These are phyloP conservation scores for Cephalopterus ornatus DNA, from an alignment of 2,113 vertebrate species.

Conservation along the genomic window DNA sequence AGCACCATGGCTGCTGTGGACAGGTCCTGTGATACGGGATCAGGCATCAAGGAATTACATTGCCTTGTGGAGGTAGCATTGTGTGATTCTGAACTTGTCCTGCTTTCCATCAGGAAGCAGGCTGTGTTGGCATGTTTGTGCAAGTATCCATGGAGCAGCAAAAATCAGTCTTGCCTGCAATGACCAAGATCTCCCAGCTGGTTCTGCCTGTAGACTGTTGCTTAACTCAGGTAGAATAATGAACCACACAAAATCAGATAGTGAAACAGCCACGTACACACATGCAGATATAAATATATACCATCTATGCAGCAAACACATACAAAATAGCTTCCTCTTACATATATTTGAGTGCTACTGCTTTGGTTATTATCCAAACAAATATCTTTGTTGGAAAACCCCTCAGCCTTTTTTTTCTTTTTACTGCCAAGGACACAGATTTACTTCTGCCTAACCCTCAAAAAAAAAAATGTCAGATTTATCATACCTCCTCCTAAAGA, in stretches of 20 bases:
- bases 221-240: background rate
- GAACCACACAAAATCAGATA: background rate
- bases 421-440: background rate
- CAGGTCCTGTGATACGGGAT: background rate
- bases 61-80: background rate
- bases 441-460: background rate
- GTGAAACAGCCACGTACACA: background rate
- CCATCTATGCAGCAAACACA: background rate
- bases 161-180: background rate
- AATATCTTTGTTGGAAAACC: background rate
- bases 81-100: background rate
- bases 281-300: background rate
- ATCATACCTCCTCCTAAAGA: background rate
- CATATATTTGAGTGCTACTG: background rate
- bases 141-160: background rate
- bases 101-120: background rate
- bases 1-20: accelerated
- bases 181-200: background rate
- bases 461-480: background rate
- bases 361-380: background rate
- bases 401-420: background rate
- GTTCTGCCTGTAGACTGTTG: background rate
- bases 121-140: accelerated
- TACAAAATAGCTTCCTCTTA: background rate
- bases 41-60: background rate